A percentile compares a stretch with the other conserved stretches of the same genome.
Conservation (phyloP, 2,113 vertebrate species). For the Dasyprocta punctata region DNA sequence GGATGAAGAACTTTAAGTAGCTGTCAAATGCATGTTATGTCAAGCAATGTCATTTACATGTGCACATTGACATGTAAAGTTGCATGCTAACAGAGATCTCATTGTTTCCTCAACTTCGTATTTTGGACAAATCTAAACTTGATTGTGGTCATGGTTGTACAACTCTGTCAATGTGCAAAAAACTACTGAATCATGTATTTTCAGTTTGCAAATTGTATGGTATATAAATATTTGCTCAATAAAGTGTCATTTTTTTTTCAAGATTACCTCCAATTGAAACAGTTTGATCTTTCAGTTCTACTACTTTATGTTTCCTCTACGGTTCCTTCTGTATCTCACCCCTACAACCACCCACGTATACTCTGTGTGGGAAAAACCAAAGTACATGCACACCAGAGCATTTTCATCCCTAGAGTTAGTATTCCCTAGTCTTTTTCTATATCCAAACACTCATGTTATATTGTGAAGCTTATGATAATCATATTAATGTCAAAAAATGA, state of each 20-base stretch:
- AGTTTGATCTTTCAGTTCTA: neutral
- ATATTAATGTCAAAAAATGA: conserved; percentile 25
- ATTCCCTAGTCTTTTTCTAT: no score
- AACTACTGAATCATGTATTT: neutral
- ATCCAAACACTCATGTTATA: no score
- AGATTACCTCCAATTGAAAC: neutral
- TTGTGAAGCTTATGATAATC: no score
- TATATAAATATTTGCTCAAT: neutral
- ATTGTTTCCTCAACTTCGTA: neutral
- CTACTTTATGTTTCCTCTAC: neutral
- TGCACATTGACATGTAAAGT: neutral
- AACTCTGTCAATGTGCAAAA: neutral
- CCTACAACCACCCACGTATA: neutral
- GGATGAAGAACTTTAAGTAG: neutral
- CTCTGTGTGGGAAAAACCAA: neutral
- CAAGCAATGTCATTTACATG: neutral
- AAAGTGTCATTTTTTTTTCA: neutral
- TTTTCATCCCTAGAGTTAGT: no score
- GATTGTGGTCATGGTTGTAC: neutral
- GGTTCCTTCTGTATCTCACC: rapidly evolving
- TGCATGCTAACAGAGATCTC: neutral
- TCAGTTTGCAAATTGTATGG: neutral
- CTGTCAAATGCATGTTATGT: neutral
- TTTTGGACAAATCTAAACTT: neutral
- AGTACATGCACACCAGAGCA: neutral